Base-by-base conservation (phyloP, 2,797 vertebrate species). In the Helicolenus hilgendorfi region DNA sequence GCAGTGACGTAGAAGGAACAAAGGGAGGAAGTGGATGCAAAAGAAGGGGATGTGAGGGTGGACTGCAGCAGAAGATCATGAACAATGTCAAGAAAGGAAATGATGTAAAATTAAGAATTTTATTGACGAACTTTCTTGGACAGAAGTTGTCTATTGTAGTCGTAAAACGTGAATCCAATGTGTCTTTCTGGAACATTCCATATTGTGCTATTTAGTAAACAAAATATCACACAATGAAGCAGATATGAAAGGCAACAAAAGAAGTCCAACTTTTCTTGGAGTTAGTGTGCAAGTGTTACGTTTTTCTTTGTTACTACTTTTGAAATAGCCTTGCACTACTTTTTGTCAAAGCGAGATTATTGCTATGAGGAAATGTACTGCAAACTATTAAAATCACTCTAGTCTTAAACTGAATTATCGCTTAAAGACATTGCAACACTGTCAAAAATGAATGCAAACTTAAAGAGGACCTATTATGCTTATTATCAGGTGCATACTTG, bases 261-360 rank as follows among this genome's bases (percentile, higher is more conserved):
- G 22, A 27, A 27, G 53, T 31, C 7, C 15, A 11, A 20, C 33
- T 35, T 1, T 22, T 64, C 11, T 76, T 24, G 13, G 0, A 35
- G 38, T 35, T 0, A 64, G 8, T 6, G 5, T 45, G 1, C 0
- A 49, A 7, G 0, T 49, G 45, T 49, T 49, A 26, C 7, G 14
- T 26, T 27, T 59, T 59, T 59, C 24, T 20, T 68, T 45, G 38
- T 45, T 15, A 41, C 38, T 41, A 41, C 38, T 41, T 41, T 15
- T 41, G 2, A 4, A 41, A 41, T 41, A 41, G 38, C 14, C 14
- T 41, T 70, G 26, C 59, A 58, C 45, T 49, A 0, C 0, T 45
- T 24, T 26, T 58, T 58, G 11, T 58, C 11, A 58, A 3, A 58
- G 56, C 26, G 9, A 11, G 22, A 58, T 58, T 58, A 24, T 24